phyloP scores from a whole-genome alignment of 2,888 invertebrate genomes.

The Lithophane leautieri region DNA sequence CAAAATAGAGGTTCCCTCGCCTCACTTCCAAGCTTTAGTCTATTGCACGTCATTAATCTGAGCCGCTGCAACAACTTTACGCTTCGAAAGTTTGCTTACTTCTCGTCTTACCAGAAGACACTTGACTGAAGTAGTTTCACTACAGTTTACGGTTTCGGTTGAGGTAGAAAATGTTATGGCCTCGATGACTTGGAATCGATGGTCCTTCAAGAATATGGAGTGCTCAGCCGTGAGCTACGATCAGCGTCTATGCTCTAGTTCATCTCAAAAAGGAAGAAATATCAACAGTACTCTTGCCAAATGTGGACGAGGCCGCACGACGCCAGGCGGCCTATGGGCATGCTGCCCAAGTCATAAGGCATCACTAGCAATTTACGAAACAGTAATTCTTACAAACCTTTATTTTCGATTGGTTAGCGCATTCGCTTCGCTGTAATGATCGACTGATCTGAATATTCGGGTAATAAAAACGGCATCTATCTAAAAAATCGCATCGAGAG shows the following conservation, averaged over 20 bases:
- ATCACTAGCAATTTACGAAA: slow-evolving; percentile 46
- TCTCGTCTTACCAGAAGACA: slow-evolving; percentile 45
- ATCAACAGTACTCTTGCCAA: slow-evolving; percentile 76
- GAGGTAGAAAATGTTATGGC: slow-evolving; percentile 21
- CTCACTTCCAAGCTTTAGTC: slow-evolving; percentile 60
- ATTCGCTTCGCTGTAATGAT: slow-evolving; percentile 67
- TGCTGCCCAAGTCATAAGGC: slow-evolving; percentile 69
- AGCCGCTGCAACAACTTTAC: slow-evolving; percentile 66
- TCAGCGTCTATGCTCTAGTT: slow-evolving; percentile 73
- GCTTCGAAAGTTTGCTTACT: slow-evolving; percentile 58
- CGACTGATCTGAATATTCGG: slow-evolving; percentile 72
- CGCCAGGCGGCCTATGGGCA: slow-evolving; percentile 70
- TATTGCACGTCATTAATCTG: slow-evolving; percentile 72
- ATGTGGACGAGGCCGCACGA: slow-evolving; percentile 60
- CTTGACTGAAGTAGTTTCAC: slow-evolving; percentile 50
- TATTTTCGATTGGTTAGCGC: slow-evolving; percentile 66
- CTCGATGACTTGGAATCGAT: slow-evolving; percentile 24
- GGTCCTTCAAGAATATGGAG: not conserved
- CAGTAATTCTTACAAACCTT: slow-evolving; percentile 58
- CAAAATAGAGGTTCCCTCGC: slow-evolving; percentile 67
- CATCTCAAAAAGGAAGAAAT: slow-evolving; percentile 70
- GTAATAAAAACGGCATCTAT: slow-evolving; percentile 77
- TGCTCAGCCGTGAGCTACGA: slow-evolving; percentile 67
- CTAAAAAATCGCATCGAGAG: slow-evolving; percentile 77
- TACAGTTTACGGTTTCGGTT: slow-evolving; percentile 32